Base-by-base conservation (phyloP, 2,797 vertebrate genomes). In the Anguilla pacifica region DNA sequence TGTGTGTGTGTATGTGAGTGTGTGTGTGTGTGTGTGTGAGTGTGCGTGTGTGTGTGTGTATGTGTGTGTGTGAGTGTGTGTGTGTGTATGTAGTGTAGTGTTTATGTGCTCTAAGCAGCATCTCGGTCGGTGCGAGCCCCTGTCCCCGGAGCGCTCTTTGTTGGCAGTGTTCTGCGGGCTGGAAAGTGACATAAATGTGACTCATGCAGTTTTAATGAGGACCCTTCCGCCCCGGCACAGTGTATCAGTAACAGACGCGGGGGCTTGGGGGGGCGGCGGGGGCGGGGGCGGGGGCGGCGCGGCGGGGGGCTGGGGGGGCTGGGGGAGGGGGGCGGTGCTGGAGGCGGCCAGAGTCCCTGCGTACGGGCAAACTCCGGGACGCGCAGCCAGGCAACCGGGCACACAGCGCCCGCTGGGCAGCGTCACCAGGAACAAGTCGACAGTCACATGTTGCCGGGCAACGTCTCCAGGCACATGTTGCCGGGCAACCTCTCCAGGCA, bases 181-280 rank as follows among this genome's bases (percentile, higher is more conserved):
- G 19, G 49, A 49, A 46, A 49, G 77, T 22, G 19, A 49, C 17
- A n/a, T 49, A 81, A 81, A 81, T 49, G 51, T 57, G 83, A 22
- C 55, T 59, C 83, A 84, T 84, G 83, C 83, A 84, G 83, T 59
- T 59, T 84, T 84, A 84, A 84, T 84, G 83, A 59, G n/a, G n/a
- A 17, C 51, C 83, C 5, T 19, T 43, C 22, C 39, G 19, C 77
- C 2, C 13, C 31, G 15, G 72, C 15, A 2, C 81, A n/a, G 81
- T 22, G n/a, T 46, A 84, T 84, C n/a, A 84, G 51, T 84, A 55
- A 84, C 28, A 59, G 10, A 59, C 22, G 7, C 4, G 17, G 0
- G 43, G 39, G 70, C 3, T 13, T 0, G 2, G 43, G 4, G 22
- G 74, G 17, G 19, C 28, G 70, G n/a, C n/a, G n/a, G n/a, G n/a